Percentiles rank a stretch among this genome's conserved stretches.
Conservation (phyloP, 2,113 vertebrate species). For the Ptilorrhoa leucosticta region DNA sequence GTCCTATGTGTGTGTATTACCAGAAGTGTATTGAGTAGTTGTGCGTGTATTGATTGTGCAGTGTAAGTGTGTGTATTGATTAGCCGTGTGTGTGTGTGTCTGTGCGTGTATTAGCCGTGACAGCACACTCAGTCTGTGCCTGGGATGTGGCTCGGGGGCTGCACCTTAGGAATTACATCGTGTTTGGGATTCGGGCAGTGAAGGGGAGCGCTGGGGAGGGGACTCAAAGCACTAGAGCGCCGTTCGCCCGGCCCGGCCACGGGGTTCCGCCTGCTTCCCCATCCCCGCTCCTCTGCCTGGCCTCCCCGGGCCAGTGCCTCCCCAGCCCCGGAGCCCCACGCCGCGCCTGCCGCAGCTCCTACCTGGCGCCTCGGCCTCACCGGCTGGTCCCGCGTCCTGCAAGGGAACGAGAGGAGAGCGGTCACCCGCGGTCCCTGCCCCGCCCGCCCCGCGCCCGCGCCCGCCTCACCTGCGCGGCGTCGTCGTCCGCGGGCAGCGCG, state of each 20-base stretch:
- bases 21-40: neutral
- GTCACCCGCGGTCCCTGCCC: neutral
- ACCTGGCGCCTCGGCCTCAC: conserved; percentile 29
- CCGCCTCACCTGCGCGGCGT: neutral
- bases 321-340: neutral
- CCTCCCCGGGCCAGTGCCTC: neutral
- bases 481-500: neutral
- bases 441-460: neutral
- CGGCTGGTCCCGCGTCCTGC: conserved; percentile 22
- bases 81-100: neutral
- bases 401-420: conserved; percentile 1
- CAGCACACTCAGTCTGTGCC: fast-evolving
- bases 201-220: neutral
- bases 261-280: neutral
- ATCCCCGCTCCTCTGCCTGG: neutral
- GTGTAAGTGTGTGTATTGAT: neutral
- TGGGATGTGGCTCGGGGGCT: neutral
- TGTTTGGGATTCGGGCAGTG: neutral
- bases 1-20: neutral
- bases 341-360: neutral
- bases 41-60: neutral
- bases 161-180: neutral
- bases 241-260: too few species aligned
- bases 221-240: neutral
- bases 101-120: neutral